Base-by-base conservation (phyloP, 2,797 vertebrate genomes). In the Remorina albescens region DNA sequence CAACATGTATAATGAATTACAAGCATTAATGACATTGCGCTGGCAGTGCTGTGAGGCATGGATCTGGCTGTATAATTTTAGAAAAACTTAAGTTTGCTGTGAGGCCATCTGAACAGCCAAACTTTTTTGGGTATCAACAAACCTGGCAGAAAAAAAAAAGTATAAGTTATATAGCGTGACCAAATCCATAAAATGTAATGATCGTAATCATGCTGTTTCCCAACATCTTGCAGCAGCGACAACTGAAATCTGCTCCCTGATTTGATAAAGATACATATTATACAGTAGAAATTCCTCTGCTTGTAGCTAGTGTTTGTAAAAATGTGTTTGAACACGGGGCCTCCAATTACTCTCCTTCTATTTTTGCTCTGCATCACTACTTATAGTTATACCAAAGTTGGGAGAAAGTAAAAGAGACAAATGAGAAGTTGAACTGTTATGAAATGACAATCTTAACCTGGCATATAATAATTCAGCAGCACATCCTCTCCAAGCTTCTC, bases 381-480 rank as follows among this genome's bases (percentile, higher is more conserved):
- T 60, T 66, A 30, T 30, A 32, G 46, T 42, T 61, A 23, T 41
- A 53, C 30, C 62, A 25, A 21, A 53, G 53, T 59, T 67, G 23
- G 46, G 25, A 30, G 30, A 67, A 65, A 67, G 70, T 63, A 19
- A 37, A 23, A 39, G 8, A 60, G 76, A 71, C 30, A 61, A 64
- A 73, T 15, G 41, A 65, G 28, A 66, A 63, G 36, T 58, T 54
- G 15, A 41, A 42, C 37, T 60, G 50, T 71, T 69, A 30, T 30
- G 42, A 75, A 66, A 74, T 34, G n/a, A 32, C 32, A 55, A 4
- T 41, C 23, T 55, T 46, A 57, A 71, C 56, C 61, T 71, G 69
- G 12, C 28, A 30, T 28, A 74, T 56, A 70, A 71, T 70, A 73
- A 66, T 65, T 69, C 49, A 54, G 58, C 50, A 57, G 36, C 57